Percentiles rank a stretch among this genome's conserved stretches.
Evolutionary conservation across 2,888 invertebrate species (phyloP).

Genomic region (Thecocarcelia acutangulata): DNA sequence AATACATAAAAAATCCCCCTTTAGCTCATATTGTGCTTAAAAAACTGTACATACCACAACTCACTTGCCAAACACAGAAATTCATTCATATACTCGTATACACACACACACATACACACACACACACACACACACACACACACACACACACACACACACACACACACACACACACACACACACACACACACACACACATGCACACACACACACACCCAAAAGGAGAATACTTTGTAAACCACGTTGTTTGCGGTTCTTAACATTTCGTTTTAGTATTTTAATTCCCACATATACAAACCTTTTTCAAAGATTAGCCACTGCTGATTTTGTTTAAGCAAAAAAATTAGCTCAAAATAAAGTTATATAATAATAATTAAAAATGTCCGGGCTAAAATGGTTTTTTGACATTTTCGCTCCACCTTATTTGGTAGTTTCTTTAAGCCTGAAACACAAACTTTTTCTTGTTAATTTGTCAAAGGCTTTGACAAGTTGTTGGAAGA

Average conservation of each 20-base stretch:
- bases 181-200: conserved; percentile 1
- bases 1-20: not conserved
- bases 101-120: conserved; percentile 11
- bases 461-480: conserved; percentile 27
- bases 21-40: too few species aligned
- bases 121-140: not conserved
- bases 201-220: not conserved
- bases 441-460: too few species aligned
- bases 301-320: conserved; percentile 45
- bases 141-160: conserved; percentile 1
- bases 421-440: too few species aligned
- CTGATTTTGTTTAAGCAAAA: conserved; percentile 21
- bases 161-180: not conserved
- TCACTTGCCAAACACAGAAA: conserved; percentile 3
- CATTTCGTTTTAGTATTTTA: conserved; percentile 57
- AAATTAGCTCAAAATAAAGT: not conserved
- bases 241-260: conserved; percentile 60
- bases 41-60: conserved; percentile 7
- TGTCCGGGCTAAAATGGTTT: conserved; percentile 32
- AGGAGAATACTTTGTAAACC: conserved; percentile 38
- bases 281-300: not conserved
- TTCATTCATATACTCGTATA: too few species aligned
- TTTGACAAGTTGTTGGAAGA: conserved; percentile 22
- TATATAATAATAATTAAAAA: conserved; percentile 60
- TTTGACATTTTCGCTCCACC: not conserved